A percentile compares a stretch with the other conserved stretches of the same genome.
Conservation (phyloP, 1,140 invertebrate genomes). For the Lordiphosa mommai region DNA sequence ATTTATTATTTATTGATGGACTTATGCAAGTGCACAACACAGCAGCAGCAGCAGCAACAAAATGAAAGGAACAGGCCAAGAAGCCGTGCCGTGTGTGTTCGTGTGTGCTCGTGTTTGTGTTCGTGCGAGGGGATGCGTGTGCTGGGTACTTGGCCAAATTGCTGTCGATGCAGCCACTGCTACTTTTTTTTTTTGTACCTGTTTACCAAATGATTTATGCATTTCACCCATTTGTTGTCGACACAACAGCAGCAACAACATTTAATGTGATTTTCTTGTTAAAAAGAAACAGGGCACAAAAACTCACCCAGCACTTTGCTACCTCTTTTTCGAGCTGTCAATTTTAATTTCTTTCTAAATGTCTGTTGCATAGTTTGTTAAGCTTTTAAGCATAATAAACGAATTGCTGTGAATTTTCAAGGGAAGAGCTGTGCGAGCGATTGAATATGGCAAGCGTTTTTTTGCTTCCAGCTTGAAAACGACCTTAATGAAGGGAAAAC, state of each 20-base stretch:
- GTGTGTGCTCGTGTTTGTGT: conserved; percentile 1
- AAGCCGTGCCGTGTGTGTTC: not conserved
- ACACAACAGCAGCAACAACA: conserved; percentile 13
- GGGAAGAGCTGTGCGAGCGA: no score
- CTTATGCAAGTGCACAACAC: conserved; percentile 54
- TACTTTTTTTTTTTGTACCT: conserved; percentile 20
- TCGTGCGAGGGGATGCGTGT: not conserved
- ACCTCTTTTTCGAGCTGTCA: conserved; percentile 16
- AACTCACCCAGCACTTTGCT: conserved; percentile 33
- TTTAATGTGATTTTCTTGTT: conserved; percentile 67
- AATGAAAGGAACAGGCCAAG: not conserved
- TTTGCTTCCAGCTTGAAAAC: no score
- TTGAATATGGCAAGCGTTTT: no score
- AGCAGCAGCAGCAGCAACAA: not conserved
- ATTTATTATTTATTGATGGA: conserved; percentile 75
- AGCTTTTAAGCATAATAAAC: conserved; percentile 9
- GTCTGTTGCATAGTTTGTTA: conserved; percentile 16
- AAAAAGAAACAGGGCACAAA: conserved; percentile 23
- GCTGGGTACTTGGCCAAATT: conserved; percentile 38
- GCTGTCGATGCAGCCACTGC: conserved; percentile 13
- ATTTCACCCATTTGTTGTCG: conserved; percentile 45
- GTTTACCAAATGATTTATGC: conserved; percentile 65
- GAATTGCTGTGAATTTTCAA: not conserved
- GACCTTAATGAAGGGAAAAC: no score
- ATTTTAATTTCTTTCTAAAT: conserved; percentile 2